Conservation (phyloP, 2,888 invertebrate species). For the Ferdinandea cuprea region DNA sequence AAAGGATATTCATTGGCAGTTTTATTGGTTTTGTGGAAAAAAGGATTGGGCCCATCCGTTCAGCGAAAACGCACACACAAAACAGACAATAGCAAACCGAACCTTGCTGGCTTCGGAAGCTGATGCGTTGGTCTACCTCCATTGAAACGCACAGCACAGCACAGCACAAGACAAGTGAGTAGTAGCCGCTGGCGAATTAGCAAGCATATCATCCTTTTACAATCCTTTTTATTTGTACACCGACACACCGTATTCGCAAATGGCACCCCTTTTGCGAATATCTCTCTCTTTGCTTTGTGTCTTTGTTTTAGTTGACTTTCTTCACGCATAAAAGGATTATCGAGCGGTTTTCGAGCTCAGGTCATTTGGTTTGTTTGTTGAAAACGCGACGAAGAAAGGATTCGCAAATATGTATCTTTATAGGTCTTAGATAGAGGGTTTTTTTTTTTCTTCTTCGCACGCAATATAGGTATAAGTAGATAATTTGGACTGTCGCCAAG, state of each 20-base stretch:
- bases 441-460: constrained; percentile 50
- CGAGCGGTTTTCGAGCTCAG: constrained; percentile 60
- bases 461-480: background rate
- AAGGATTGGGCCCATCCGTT: constrained; percentile 45
- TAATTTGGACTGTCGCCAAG: constrained; percentile 36
- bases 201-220: constrained; percentile 74
- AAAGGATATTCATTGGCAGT: constrained; percentile 57
- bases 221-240: constrained; percentile 63
- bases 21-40: constrained; percentile 72
- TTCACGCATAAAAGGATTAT: constrained; percentile 72
- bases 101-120: constrained; percentile 63
- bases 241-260: background rate
- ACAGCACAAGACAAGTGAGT: constrained; percentile 39
- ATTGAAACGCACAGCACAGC: no score
- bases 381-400: constrained; percentile 30
- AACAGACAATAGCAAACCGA: constrained; percentile 61
- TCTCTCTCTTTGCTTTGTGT: background rate
- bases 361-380: constrained; percentile 10
- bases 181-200: constrained; percentile 66
- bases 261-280: constrained; percentile 60
- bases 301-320: constrained; percentile 30
- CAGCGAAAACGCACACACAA: no score
- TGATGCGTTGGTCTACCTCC: constrained; percentile 73
- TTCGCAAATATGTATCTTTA: no score
- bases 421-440: no score